A percentile compares a stretch with the other conserved stretches of the same genome.
Evolutionary conservation across 2,797 vertebrate species (phyloP).

Genomic region (Perodicticus potto): DNA sequence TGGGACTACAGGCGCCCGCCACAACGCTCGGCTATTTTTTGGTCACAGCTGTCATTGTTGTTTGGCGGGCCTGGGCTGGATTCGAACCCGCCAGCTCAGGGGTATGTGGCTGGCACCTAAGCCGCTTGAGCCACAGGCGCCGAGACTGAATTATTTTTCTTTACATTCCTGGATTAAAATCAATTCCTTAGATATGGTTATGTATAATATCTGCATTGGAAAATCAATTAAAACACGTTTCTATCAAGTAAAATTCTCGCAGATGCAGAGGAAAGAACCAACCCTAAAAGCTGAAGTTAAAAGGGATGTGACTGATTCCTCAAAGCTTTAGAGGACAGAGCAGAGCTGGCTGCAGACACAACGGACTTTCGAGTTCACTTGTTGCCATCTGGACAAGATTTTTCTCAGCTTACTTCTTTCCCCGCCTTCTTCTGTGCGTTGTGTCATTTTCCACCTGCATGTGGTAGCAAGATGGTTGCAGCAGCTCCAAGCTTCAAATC

Average conservation of each 20-base stretch:
- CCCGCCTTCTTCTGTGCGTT: not conserved
- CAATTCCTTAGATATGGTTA: not conserved
- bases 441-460: not conserved
- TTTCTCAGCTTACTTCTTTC: not conserved
- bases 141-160: not conserved
- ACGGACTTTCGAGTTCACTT: not conserved
- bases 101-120: too few relatives aligned
- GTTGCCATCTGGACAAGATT: not conserved
- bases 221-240: not conserved
- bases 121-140: too few relatives aligned
- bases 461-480: not conserved
- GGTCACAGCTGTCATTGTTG: too few relatives aligned
- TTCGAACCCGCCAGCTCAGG: too few relatives aligned
- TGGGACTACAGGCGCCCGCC: too few relatives aligned
- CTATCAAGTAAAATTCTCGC: not conserved
- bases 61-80: too few relatives aligned
- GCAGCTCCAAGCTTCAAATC: not conserved
- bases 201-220: not conserved
- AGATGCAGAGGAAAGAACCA: not conserved
- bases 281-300: not conserved
- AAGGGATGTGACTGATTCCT: not conserved
- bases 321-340: not conserved
- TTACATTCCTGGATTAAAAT: slow-evolving; percentile 25
- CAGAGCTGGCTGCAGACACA: not conserved
- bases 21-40: too few relatives aligned